Base-by-base conservation (phyloP, 1,140 invertebrate species). In the Caerostris extrusa region DNA sequence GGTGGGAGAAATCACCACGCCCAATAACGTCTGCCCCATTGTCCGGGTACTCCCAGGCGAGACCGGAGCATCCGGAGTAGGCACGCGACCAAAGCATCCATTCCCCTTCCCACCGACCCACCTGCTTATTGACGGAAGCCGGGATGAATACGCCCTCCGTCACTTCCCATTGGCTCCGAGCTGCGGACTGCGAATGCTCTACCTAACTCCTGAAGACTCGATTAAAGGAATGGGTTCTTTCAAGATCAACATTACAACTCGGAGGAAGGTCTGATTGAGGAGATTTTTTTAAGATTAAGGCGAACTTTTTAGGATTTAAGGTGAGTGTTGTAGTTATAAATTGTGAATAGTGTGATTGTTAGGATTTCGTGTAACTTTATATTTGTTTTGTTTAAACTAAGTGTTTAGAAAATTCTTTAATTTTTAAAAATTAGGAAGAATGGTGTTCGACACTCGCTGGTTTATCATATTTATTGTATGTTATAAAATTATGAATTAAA, bases 61-160 rank as follows among this genome's bases (percentile, higher is more conserved):
- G 69, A 5, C 17, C 61, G 64, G 55, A 89, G 64, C 87, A 89
- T 89, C 67, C 67, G 69, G 88, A 71, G 69, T 3, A 34, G 34
- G n/a, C 88, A 90, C 88, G 88, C 88, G 88, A 90, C 90, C 69
- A 10, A 8, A 90, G 12, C 71, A 64, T 60, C 58, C 77, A 19
- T 50, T 34, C 60, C 5, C 60, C 50, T 19, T 10, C 55, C 17
- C 5, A 14, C 90, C 89, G 34, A 12, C 55, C 56, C 17, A 14
- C 56, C 12, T 5, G 12, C n/a, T 71, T 57, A 91, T 91, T 85
- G 77, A 85, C 17, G 56, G 90, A 91, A 83, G 77, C 60, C 57
- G 14, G 58, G 90, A 91, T 83, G 81, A 91, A 64, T 58, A 19
- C 90, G 90, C 90, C 90, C 81, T 64, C 60, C 19, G 8, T 1